A percentile compares a stretch with the other conserved stretches of the same genome.
These are phyloP conservation scores for Pomatostomus ruficeps DNA, from an alignment of 2,113 vertebrate species.

Conservation along the genomic window DNA sequence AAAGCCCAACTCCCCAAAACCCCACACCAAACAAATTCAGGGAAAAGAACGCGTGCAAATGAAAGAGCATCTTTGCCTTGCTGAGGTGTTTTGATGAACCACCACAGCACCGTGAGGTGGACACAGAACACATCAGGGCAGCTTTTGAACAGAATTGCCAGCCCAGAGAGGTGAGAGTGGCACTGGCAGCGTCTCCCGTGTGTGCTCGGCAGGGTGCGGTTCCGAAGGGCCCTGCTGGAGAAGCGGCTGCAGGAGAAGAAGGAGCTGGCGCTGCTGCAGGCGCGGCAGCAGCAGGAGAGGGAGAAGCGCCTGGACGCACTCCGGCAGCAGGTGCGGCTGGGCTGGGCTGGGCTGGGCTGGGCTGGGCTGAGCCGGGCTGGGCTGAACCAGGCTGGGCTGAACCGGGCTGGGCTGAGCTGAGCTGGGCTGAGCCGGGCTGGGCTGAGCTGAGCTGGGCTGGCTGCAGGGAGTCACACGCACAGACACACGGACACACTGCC, in stretches of 20 bases:
- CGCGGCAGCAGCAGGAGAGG: constrained; percentile 64
- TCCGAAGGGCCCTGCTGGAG: constrained; percentile 74
- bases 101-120: accelerated
- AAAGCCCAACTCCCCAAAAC: not conserved
- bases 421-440: too few species aligned
- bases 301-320: constrained; percentile 76
- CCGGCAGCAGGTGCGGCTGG: constrained; percentile 79
- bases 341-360: too few species aligned
- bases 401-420: too few species aligned
- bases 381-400: too few species aligned
- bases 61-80: not conserved
- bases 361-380: too few species aligned
- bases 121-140: accelerated
- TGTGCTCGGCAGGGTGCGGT: constrained; percentile 72
- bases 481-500: not conserved
- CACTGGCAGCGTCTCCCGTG: not conserved
- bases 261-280: constrained; percentile 63
- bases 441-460: too few species aligned
- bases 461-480: not conserved
- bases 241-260: constrained; percentile 66
- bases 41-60: not conserved
- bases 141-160: not conserved
- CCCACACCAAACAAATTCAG: not conserved
- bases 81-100: not conserved
- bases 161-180: accelerated